phyloP scores from a whole-genome alignment of 2,113 vertebrate species.

The Asarcornis scutulata region DNA sequence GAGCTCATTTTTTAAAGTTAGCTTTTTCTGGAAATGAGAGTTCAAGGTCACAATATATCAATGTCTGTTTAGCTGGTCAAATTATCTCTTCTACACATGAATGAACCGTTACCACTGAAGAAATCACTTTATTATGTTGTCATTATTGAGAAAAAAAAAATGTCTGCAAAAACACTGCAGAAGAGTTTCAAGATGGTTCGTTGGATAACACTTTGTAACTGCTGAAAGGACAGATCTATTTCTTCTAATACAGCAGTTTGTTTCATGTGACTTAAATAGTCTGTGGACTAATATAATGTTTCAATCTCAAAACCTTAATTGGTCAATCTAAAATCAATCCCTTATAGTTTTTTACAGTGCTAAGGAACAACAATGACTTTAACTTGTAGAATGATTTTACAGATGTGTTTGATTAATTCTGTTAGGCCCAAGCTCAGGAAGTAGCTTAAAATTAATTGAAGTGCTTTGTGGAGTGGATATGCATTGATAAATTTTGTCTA shows the following conservation, averaged over 20 bases:
- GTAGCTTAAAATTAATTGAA: background rate
- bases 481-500: background rate
- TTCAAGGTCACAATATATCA: background rate
- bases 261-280: background rate
- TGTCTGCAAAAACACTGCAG: background rate
- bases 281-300: background rate
- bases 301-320: background rate
- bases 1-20: background rate
- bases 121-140: background rate
- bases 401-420: background rate
- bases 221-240: background rate
- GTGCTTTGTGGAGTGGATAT: background rate
- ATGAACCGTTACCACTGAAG: background rate
- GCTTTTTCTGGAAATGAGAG: background rate
- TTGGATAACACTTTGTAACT: background rate
- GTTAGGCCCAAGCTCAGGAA: background rate
- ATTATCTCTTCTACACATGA: background rate
- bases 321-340: background rate
- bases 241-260: background rate
- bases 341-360: background rate
- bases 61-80: background rate
- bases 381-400: background rate
- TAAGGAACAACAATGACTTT: background rate
- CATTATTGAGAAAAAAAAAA: background rate
- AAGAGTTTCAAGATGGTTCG: background rate